Base-by-base conservation (phyloP, 2,888 invertebrate species). In the Blastobasis lacticolella region DNA sequence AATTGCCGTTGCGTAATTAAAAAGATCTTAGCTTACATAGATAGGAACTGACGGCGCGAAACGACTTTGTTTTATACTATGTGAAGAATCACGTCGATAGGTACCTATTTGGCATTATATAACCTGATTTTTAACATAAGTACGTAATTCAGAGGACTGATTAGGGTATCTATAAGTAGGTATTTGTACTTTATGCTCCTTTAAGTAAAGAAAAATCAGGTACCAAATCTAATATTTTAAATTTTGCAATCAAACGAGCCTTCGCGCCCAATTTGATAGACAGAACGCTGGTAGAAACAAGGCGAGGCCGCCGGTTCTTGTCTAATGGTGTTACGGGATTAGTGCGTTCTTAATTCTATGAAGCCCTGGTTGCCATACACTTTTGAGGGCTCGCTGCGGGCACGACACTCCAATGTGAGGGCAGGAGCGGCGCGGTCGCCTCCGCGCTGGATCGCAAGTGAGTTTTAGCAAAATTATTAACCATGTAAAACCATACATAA, bases 241-340 rank as follows among this genome's bases (percentile, higher is more conserved):
- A 45, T 10, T 38, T 10, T 38, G 9, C 71, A 72, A 77, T 76
- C 66, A 74, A 69, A 46, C 1, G n/a, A n/a, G 10, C 46, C 37
- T 37, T 5, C 46, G 46, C 9, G n/a, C 46, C 46, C 46, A 46
- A 47, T 38, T 47, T 42, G 42, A 49, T 49, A 8, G 49, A 65
- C 67, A 63, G 23, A 23, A 23, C 23, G 23, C 23, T 23, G 2
- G 23, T 23, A 23, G 23, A 23, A 63, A 64, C 63, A 72, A 73
- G 67, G 61, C 71, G 79, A 82, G 81, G 81, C 71, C 75, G 70
- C 50, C 51, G 48, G 58, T 74, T 63, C 78, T 79, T 78, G 76
- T 73, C 69, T 81, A 83, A 81, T 78, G 71, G 71, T 67, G 71
- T 81, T 81, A 81, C 54, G 50, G 69, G 74, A 79, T 81, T 81